Conservation (phyloP, 2,888 invertebrate genomes). For the Dryobotodes eremita region DNA sequence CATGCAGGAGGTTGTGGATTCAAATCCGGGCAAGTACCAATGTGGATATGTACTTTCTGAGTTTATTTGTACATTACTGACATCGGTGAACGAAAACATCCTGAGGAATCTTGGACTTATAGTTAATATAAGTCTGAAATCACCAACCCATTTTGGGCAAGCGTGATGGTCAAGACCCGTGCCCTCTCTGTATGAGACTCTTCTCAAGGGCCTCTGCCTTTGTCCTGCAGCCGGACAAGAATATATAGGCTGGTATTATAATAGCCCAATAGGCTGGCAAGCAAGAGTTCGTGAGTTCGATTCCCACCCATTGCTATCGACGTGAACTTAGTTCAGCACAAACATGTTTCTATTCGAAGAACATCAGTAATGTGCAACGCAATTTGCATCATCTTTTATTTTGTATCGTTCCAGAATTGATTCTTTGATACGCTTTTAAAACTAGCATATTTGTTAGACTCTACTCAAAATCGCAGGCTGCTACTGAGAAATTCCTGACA, state of each 20-base stretch:
- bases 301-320: background rate
- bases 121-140: background rate
- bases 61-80: background rate
- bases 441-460: background rate
- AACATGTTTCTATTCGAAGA: background rate
- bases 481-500: background rate
- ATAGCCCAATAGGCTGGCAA: background rate
- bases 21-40: background rate
- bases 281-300: no score
- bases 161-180: no score
- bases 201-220: background rate
- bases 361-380: background rate
- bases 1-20: background rate
- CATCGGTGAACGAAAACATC: background rate
- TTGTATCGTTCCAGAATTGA: no score
- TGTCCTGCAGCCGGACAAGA: rapidly evolving
- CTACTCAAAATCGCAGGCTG: no score
- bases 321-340: background rate
- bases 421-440: background rate
- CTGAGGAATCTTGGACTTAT: background rate
- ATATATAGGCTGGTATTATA: background rate
- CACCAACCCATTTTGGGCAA: no score
- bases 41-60: background rate
- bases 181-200: background rate
- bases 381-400: no score